Evolutionary conservation across 2,797 vertebrate species (phyloP), one percentile per base, ranked within the genome.

Genomic region (Liparis tanakae): DNA sequence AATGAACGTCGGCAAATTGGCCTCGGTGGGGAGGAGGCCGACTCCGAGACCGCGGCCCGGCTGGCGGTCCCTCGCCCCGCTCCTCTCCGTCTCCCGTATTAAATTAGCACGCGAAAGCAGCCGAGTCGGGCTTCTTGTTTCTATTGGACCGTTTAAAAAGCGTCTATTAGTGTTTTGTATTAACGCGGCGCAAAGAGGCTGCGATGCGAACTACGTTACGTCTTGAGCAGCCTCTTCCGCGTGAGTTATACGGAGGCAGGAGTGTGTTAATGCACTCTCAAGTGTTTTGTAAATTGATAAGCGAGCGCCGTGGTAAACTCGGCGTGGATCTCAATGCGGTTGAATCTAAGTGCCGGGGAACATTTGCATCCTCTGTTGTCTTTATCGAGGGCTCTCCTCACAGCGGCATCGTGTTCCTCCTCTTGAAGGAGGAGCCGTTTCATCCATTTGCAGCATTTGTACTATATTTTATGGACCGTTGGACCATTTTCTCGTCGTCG

Each of bases 1-100:
- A 91, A 90, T 87, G 72, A 91, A 84, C 5, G 72, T 72, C 87
- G 87, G 74, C 83, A 93, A 91, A 91, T 90, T 91, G 87, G 85
- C 83, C 89, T 83, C 81, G 30, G 82, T 10, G 85, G 88, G 18
- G 65, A 82, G 72, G 2, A 82, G 69, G 66, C 65, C 22, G 48
- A 80, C 77, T 87, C 74, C 14, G 25, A 82, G 75, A 81, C 78
- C 74, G 59, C 41, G 58, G 25, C 25, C 3, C n/a, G 54, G 70
- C 74, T 60, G 56, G 74, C 1, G 75, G 76, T 82, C 54, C 72
- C 67, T 80, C 7, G 25, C 50, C 61, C 81, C 30, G 66, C 70
- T 82, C 55, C 71, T 85, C 72, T 79, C 61, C 33, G 58, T 81
- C 76, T 83, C 57, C 76, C 65, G 67, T 57, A 46, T 82, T 76